Percentiles rank a stretch among this genome's conserved stretches.
Conservation (phyloP, 2,797 vertebrate genomes). For the Sebastes glaucus region DNA sequence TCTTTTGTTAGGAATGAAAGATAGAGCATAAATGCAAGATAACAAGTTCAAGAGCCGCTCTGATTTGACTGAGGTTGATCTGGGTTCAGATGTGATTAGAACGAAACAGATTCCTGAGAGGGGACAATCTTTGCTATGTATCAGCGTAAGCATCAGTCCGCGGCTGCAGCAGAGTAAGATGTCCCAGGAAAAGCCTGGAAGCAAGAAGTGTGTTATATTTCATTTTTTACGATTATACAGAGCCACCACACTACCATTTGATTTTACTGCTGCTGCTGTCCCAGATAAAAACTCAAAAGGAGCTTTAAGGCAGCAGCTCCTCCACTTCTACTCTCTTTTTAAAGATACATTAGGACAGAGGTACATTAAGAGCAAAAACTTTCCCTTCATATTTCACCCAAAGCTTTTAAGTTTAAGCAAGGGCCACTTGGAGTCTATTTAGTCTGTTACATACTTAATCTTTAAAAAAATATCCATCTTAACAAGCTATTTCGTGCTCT, state of each 20-base stretch:
- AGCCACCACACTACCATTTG: not conserved
- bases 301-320: not conserved
- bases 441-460: not conserved
- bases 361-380: not conserved
- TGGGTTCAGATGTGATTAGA: slow-evolving; percentile 67
- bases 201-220: slow-evolving; percentile 4
- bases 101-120: slow-evolving; percentile 67
- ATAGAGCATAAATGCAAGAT: slow-evolving; percentile 49
- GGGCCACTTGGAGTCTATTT: not conserved
- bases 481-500: not conserved
- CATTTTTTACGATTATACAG: slow-evolving; percentile 7
- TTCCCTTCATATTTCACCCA: not conserved
- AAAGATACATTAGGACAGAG: not conserved
- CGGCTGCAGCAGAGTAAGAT: not conserved
- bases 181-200: slow-evolving; percentile 18
- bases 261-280: not conserved
- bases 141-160: slow-evolving; percentile 27
- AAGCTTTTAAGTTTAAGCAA: not conserved
- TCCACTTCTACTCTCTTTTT: not conserved
- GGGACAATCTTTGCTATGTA: slow-evolving; percentile 44
- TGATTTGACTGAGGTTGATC: slow-evolving; percentile 67
- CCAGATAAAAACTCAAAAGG: not conserved
- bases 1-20: slow-evolving; percentile 64
- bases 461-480: slow-evolving; percentile 4
- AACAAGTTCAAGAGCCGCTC: slow-evolving; percentile 51